phyloP scores from a whole-genome alignment of 2,888 invertebrate genomes.

The Dicyrtomina minuta region DNA sequence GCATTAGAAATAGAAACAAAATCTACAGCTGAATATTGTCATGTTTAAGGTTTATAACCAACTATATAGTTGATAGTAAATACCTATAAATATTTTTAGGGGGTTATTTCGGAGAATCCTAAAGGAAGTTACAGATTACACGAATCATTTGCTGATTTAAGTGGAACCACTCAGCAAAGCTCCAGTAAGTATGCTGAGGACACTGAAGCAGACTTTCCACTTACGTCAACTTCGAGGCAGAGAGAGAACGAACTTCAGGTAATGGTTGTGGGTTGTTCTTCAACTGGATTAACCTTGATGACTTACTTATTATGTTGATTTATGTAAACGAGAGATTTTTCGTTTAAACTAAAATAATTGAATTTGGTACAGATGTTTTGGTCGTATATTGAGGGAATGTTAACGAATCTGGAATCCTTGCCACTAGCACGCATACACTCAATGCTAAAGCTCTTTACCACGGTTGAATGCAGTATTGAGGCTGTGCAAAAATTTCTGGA shows the following conservation, averaged over 20 bases:
- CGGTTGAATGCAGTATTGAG: slow-evolving; percentile 83
- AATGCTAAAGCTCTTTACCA: slow-evolving; percentile 95
- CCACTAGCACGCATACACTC: slow-evolving; percentile 91
- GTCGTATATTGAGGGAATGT: slow-evolving; percentile 96
- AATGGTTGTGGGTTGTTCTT: too few species aligned
- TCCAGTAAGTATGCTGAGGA: slow-evolving; percentile 63
- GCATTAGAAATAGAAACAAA: too few species aligned
- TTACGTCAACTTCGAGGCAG: slow-evolving; percentile 92
- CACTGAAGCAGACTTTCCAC: slow-evolving; percentile 88
- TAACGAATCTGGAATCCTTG: slow-evolving; percentile 88
- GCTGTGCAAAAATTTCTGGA: slow-evolving; percentile 88
- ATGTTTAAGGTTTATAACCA: too few species aligned
- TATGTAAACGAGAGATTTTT: too few species aligned
- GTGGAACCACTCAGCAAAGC: not conserved
- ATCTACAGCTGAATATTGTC: too few species aligned
- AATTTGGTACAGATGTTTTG: slow-evolving; percentile 78
- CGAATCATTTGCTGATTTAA: slow-evolving; percentile 36
- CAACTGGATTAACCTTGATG: slow-evolving; percentile 53
- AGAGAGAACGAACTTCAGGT: slow-evolving; percentile 87
- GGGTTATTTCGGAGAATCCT: slow-evolving; percentile 38
- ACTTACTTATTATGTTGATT: too few species aligned
- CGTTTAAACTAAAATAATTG: slow-evolving; percentile 1
- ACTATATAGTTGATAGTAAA: too few species aligned
- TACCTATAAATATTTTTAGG: slow-evolving; percentile 38
- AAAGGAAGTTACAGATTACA: slow-evolving; percentile 41